Conservation (phyloP, 2,113 vertebrate species). For the Phalacrocorax brasilianus region DNA sequence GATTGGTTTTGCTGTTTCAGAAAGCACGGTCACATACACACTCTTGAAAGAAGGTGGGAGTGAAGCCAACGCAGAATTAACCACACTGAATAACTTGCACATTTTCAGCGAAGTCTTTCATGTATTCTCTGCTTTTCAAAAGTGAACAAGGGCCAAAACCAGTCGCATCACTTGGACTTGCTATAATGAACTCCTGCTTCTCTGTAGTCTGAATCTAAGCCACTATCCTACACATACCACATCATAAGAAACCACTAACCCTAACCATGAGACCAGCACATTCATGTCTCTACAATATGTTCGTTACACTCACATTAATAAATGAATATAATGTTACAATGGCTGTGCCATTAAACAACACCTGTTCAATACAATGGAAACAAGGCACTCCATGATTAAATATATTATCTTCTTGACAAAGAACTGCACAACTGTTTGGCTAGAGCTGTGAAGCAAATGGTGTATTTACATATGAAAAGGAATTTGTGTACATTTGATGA, state of each 20-base stretch:
- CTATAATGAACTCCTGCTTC: slow-evolving; percentile 8
- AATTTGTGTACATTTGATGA: slow-evolving; percentile 18
- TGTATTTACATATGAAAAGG: slow-evolving; percentile 48
- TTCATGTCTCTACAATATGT: slow-evolving; percentile 10
- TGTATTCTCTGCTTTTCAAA: not conserved
- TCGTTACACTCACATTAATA: not conserved
- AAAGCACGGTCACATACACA: not conserved
- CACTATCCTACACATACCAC: not conserved
- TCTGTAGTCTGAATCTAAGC: not conserved
- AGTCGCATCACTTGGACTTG: slow-evolving; percentile 13
- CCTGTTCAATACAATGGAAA: slow-evolving; percentile 36
- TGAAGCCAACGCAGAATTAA: not conserved
- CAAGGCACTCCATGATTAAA: not conserved
- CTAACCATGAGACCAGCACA: not conserved
- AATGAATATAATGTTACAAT: slow-evolving; percentile 22
- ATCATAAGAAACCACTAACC: slow-evolving; percentile 30
- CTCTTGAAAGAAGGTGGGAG: slow-evolving; percentile 39
- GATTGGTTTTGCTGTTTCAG: not conserved
- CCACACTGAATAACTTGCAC: slow-evolving; percentile 41
- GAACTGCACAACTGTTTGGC: slow-evolving; percentile 43
- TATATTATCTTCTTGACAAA: slow-evolving; percentile 43
- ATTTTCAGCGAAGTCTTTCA: slow-evolving; percentile 13
- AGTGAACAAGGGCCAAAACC: not conserved
- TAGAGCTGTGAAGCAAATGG: slow-evolving; percentile 44
- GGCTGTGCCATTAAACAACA: slow-evolving; percentile 3